Conservation (phyloP, 2,113 vertebrate species). For the Vimba vimba region DNA sequence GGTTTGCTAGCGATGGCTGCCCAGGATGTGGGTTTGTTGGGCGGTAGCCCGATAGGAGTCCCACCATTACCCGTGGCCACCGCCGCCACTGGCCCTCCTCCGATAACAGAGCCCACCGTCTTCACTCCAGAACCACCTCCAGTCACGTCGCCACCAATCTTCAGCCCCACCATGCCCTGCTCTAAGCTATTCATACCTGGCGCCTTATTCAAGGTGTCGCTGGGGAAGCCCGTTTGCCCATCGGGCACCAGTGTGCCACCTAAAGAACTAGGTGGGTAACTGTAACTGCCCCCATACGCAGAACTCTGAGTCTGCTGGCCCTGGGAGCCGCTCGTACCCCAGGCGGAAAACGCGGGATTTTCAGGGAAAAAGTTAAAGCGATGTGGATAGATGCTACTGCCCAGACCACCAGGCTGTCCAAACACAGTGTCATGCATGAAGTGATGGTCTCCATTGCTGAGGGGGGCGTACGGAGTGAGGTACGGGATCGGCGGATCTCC, state of each 20-base stretch:
- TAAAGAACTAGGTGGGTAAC: slow-evolving; percentile 93
- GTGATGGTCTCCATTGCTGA: slow-evolving; percentile 96
- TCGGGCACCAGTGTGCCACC: slow-evolving; percentile 91
- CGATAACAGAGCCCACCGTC: slow-evolving; percentile 88
- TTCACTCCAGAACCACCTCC: slow-evolving; percentile 85
- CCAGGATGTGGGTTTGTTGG: slow-evolving; percentile 93
- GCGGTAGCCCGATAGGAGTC: slow-evolving; percentile 85
- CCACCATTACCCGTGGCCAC: slow-evolving; percentile 83
- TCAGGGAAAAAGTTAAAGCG: slow-evolving; percentile 97
- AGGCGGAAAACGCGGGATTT: slow-evolving; percentile 95
- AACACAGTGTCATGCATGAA: slow-evolving; percentile 98
- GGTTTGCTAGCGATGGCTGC: slow-evolving; percentile 97
- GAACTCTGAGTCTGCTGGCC: slow-evolving; percentile 96
- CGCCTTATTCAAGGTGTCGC: slow-evolving; percentile 91
- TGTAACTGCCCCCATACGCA: slow-evolving; percentile 93
- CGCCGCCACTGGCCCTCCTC: slow-evolving; percentile 68
- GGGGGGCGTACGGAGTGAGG: slow-evolving; percentile 95
- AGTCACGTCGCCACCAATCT: slow-evolving; percentile 89
- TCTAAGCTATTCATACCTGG: slow-evolving; percentile 96
- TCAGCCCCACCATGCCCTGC: slow-evolving; percentile 94
- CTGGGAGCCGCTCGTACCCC: slow-evolving; percentile 94
- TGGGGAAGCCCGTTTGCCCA: slow-evolving; percentile 94
- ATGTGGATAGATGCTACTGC: slow-evolving; percentile 94
- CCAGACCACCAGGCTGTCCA: slow-evolving; percentile 93
- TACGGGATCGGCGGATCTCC: slow-evolving; percentile 96